Base-by-base conservation (phyloP, 2,113 vertebrate species). In the Colius striatus region DNA sequence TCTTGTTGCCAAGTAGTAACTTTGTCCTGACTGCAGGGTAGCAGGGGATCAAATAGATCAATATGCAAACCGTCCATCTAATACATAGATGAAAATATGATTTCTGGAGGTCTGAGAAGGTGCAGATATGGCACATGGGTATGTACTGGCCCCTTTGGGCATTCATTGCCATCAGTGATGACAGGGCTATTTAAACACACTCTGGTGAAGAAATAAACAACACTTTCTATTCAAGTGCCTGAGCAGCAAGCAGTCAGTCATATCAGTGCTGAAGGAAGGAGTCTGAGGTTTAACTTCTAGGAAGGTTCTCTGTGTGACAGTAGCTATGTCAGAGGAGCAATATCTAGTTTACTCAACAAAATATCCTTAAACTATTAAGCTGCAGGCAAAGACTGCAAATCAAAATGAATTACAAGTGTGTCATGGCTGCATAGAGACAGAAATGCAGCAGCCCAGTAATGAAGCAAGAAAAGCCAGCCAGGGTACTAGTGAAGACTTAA, bases 321-420 rank as follows among this genome's bases (percentile, higher is more conserved):
- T 47, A 91, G 54, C 43, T 87, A 36, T 76, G 71, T 74, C 71
- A 77, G 27, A 84, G 30, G 41, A 88, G 48, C 82, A 91, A 7
- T 41, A 63, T 62, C 32, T 77, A 80, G 75, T 91, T 95, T 79
- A 86, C 63, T 88, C 51, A 90, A 73, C 71, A 92, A 91, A 95
- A 91, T 83, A 95, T 23, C 82, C 84, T 91, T 91, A 43, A 78
- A 84, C 77, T 67, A 55, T 38, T 74, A 85, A 55, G 54, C 73
- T 87, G 57, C 32, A 41, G 81, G 58, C 41, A 4, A 86, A 87
- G 62, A 61, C 45, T 68, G 54, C 47, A 84, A 82, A 95, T 85
- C 67, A 95, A 62, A 97, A 91, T 84, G 91, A 85, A 95, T 82
- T 94, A 89, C 60, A 94, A 85, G 45, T 0, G 0, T 73, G 63